A percentile compares a stretch with the other conserved stretches of the same genome.
These are phyloP conservation scores for Radopholus similis DNA, from an alignment of 1,140 invertebrate species.

Conservation along the genomic window DNA sequence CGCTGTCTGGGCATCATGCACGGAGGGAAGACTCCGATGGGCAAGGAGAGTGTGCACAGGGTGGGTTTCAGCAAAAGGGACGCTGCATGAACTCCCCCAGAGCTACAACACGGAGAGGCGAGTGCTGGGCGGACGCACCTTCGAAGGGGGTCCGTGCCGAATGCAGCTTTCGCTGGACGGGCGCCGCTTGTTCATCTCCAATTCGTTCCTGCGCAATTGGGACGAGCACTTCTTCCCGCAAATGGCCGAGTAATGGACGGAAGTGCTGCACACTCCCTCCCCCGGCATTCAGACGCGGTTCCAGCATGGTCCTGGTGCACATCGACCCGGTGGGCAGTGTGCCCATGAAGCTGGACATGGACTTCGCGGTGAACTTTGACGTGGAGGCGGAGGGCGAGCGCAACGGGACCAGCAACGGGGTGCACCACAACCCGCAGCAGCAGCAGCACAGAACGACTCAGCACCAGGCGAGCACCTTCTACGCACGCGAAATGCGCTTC, in stretches of 20 bases:
- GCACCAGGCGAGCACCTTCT: not conserved
- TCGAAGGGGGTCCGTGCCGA: slow-evolving; percentile 86
- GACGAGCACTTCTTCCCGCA: slow-evolving; percentile 83
- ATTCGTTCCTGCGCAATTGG: slow-evolving; percentile 83
- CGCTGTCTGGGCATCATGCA: slow-evolving; percentile 22
- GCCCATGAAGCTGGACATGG: slow-evolving; percentile 32
- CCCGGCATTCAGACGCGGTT: slow-evolving; percentile 21
- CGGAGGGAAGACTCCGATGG: not conserved
- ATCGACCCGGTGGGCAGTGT: slow-evolving; percentile 16
- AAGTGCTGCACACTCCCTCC: not conserved
- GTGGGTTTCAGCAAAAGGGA: not conserved
- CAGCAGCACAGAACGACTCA: slow-evolving; percentile 5
- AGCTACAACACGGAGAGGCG: slow-evolving; percentile 16
- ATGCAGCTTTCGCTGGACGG: slow-evolving; percentile 90
- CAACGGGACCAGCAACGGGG: not conserved
- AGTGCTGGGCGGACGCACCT: slow-evolving; percentile 39
- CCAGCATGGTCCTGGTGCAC: slow-evolving; percentile 27
- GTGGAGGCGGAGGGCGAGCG: not conserved
- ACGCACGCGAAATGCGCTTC: slow-evolving; percentile 47
- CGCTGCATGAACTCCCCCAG: no score
- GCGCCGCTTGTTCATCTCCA: slow-evolving; percentile 82
- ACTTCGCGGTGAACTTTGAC: slow-evolving; percentile 36
- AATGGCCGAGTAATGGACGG: not conserved
- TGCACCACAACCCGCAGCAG: not conserved
- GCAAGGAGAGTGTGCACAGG: not conserved